Conservation (phyloP, 2,797 vertebrate species). For the Fistularia commersonii region DNA sequence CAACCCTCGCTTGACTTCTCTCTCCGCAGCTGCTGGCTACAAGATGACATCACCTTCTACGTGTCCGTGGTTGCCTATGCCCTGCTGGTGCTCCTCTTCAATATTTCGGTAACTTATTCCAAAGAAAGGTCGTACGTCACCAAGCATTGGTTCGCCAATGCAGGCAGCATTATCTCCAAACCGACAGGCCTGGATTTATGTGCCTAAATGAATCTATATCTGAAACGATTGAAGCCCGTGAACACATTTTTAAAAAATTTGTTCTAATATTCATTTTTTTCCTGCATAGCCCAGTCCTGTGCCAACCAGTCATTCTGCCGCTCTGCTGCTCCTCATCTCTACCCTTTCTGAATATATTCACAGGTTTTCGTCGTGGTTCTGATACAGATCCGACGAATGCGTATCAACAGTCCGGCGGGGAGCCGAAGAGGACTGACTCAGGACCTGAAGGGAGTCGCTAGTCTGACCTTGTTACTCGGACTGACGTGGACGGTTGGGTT, state of each 20-base stretch:
- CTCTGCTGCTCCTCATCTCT: not conserved
- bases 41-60: conserved; percentile 78
- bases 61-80: conserved; percentile 83
- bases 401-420: conserved; percentile 70
- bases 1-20: no score
- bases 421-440: conserved; percentile 66
- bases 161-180: not conserved
- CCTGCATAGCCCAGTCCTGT: no score
- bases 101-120: conserved; percentile 64
- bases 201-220: no score
- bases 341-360: not conserved
- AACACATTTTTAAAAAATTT: not conserved
- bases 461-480: conserved; percentile 84
- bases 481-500: conserved; percentile 86
- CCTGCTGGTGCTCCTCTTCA: conserved; percentile 78
- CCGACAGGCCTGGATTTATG: no score
- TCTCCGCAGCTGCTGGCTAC: conserved; percentile 84
- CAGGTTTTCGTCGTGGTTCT: conserved; percentile 84
- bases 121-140: not conserved
- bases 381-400: conserved; percentile 80
- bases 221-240: no score
- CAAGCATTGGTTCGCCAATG: not conserved
- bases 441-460: conserved; percentile 81
- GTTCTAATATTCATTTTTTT: not conserved
- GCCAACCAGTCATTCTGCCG: no score